Evolutionary conservation across 53 echinoderm and acorn worm species (phyloP), one percentile per base, ranked within the genome.

Genomic region (Glandiceps talaboti): DNA sequence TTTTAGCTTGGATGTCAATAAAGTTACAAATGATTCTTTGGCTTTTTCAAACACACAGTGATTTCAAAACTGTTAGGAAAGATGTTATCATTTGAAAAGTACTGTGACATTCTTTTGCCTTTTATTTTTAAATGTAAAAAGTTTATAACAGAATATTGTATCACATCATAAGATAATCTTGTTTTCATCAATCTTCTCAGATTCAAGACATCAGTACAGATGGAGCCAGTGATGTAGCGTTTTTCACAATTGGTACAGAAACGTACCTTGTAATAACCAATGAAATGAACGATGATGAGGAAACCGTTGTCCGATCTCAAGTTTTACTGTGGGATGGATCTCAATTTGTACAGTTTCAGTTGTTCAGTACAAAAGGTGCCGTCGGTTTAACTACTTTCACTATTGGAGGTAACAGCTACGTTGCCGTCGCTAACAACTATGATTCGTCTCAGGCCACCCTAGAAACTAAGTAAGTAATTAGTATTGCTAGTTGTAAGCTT

Each of bases 271-370:
- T 91, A n/a, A 83, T 96, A 33, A 79, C 90, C 80, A 94, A 88
- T 76, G 89, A 89, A 74, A 31, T 83, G 31, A 85, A 85, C 82
- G 87, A 85, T 77, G 77, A n/a, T 45, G 91, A 89, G 14, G 88
- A 82, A 77, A 89, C 93, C 31, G 79, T 76, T 1, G 79, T 87
- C 30, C 82, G 86, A 76, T 93, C 97, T 0, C 79, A 84, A 0
- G 14, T 96, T 74, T 80, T 88, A 64, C 85, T 93, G n/a, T 96
- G 97, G 97, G 93, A 83, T 79, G 93, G 97, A 1, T 76, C 86
- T 20, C 45, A 73, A 33, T 96, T 96, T 84, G 85, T 81, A 27
- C 33, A 77, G 14, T 86, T 81, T 1, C 81, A 86, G 33, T 33
- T 29, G 33, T 33, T 89, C 31, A 73, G 78, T 25, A 83, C 91